Evolutionary conservation across 2,797 vertebrate species (phyloP), one percentile per base, ranked within the genome.

Genomic region (Leptodactylus fallax): DNA sequence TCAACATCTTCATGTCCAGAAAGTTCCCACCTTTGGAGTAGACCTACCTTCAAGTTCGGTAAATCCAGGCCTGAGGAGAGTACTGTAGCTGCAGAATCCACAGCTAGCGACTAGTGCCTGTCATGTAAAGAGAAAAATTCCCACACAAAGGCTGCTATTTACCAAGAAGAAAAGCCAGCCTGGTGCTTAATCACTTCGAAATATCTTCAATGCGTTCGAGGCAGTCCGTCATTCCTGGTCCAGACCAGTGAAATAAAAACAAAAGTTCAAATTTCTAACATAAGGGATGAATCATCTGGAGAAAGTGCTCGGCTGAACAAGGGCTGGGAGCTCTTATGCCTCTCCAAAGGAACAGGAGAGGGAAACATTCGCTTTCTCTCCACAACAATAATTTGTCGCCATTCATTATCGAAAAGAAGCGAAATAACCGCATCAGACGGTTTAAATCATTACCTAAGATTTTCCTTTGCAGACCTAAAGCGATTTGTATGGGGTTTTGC

Each of bases 211-310:
- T 61, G 67, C 55, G 21, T 84, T 60, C 25, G 55, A 78, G 84
- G 74, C 84, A 79, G 45, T 63, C 67, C 84, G 60, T 85, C 84
- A 85, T 79, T 77, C 60, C 60, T 85, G 74, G 74, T 78, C 84
- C 84, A 85, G 84, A 85, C 60, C 60, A 85, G 84, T 78, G 74
- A 79, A 85, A 85, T 85, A 67, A 85, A 78, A 85, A 85, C 84
- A 85, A 79, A 85, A 85, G 84, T 85, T 85, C 84, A 79, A 65
- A 85, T 85, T 85, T 85, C 84, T 85, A 65, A 85, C 84, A 85
- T 85, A 78, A 85, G 84, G 84, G 84, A 85, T 85, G 84, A 79
- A 85, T 85, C 84, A 85, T 85, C 47, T 85, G 61, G 23, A 79
- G 63, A 78, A 84, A 84, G 53, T 84, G 21, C 83, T 61, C 7